Base-by-base conservation (phyloP, 1,140 invertebrate species). In the Caenorhabditis latens region DNA sequence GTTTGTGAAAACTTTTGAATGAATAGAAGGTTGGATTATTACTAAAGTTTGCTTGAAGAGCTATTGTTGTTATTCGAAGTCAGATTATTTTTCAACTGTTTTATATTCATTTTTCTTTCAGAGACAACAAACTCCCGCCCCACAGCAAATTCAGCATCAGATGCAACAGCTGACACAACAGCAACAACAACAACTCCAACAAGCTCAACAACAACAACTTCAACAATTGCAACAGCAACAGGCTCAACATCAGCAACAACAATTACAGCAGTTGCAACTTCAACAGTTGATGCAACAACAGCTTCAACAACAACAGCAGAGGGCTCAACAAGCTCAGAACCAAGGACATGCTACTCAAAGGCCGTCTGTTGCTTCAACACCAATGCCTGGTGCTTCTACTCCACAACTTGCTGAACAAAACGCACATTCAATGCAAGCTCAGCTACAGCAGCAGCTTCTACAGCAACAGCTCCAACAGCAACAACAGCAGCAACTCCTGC, bases 401-500 rank as follows among this genome's bases (percentile, higher is more conserved):
- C 65, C 65, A 24, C 11, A 16, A n/a, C 19, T 71, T 8, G 32
- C 21, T 63, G 65, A 71, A 46, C 65, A 71, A 46, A 0, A 19
- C 16, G 65, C 32, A 32, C 32, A n/a, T n/a, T n/a, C n/a, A n/a
- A n/a, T 32, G 32, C 32, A 32, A 32, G 32, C 71, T 13, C 71
- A 79, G n/a, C 6, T 19, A 4, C 42, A 46, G 42, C 65, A 75
- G 19, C 67, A 75, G 19, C 61, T 65, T 7, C 58, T 16, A 19
- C 84, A 48, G 4, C 84, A 85, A 24, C 67, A 19, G 42, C 65
- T n/a, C 32, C 84, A 85, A 21, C 84, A 79, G n/a, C 11, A 19
- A 8, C 42, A 46, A 19, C 46, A 42, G 2, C 84, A 85, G 24
- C 40, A 65, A 65, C 24, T 46, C 21, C 58, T 63, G 83, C 84